phyloP scores from a whole-genome alignment of 2,797 vertebrate species.

The Austrolebias charrua region DNA sequence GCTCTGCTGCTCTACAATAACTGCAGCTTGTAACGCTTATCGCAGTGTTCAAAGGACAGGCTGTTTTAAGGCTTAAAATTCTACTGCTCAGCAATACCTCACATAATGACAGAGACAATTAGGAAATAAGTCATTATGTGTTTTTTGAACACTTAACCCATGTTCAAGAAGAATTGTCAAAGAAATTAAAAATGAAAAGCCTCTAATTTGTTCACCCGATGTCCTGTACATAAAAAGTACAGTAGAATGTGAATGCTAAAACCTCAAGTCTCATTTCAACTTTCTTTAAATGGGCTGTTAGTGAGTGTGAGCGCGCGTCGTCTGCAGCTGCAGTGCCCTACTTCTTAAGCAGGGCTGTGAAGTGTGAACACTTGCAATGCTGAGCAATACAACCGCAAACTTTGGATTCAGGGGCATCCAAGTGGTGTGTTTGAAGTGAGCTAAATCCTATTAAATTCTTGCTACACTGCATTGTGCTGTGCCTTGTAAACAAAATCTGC shows the following conservation, averaged over 20 bases:
- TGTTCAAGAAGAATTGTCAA: constrained; percentile 12
- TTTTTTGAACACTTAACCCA: constrained; percentile 15
- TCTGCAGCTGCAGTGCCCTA: constrained; percentile 69
- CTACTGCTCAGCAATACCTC: constrained; percentile 34
- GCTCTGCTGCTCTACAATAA: constrained; percentile 24
- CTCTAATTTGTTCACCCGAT: constrained; percentile 19
- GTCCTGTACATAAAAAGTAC: background rate
- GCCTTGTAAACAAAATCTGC: constrained; percentile 63
- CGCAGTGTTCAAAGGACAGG: constrained; percentile 34
- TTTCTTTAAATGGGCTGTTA: constrained; percentile 66
- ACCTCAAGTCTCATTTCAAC: constrained; percentile 50
- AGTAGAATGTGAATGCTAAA: constrained; percentile 17
- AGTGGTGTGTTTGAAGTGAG: constrained; percentile 71
- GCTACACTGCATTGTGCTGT: constrained; percentile 61
- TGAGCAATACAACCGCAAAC: constrained; percentile 65
- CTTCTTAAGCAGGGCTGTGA: constrained; percentile 70
- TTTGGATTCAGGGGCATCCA: constrained; percentile 60
- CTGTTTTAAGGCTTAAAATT: constrained; percentile 32
- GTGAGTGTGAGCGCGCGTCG: constrained; percentile 57
- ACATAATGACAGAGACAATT: constrained; percentile 29
- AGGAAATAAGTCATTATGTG: background rate
- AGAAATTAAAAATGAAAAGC: background rate
- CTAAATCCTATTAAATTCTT: constrained; percentile 77
- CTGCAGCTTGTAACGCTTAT: constrained; percentile 38
- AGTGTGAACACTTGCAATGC: constrained; percentile 70